Base-by-base conservation (phyloP, 2,113 vertebrate species). In the Cryptomyrus ogoouensis region DNA sequence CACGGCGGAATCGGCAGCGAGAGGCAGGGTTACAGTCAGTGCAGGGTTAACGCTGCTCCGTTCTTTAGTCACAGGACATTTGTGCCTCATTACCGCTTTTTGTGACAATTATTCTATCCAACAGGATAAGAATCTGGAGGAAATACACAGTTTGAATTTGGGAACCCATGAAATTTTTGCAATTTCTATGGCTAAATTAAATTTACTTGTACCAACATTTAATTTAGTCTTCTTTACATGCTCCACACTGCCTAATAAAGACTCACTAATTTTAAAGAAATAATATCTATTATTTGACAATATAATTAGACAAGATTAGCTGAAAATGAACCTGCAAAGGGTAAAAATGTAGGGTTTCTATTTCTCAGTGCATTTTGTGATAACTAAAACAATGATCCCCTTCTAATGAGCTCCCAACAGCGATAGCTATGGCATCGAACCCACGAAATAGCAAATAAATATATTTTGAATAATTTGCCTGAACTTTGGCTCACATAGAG, bases 91-190 rank as follows among this genome's bases (percentile, higher is more conserved):
- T 91, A 95, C 94, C 27, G n/a, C 93, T 95, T 94, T 94, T 87
- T 95, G 94, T 96, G 95, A 96, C 95, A 96, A 96, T 96, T 95
- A 96, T 95, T 95, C 94, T 92, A 94, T 94, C 93, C 95, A 94
- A 94, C 95, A 93, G 95, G 94, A 95, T 94, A 94, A 90, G 90
- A 94, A 94, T 94, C 93, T 88, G 88, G 88, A 89, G 94, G 95
- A 96, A 94, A 52, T 50, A 89, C 49, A 94, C 92, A 93, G 94
- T 93, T 90, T 91, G 93, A 94, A 92, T 92, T 92, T 91, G 94
- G 94, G 95, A 94, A 96, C 94, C 95, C 95, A 95, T 96, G 95
- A 96, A 93, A 93, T 91, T 49, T 49, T 94, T 93, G 93, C 94
- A 94, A 95, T 95, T 94, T 95, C 94, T 90, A 89, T 92, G 91